phyloP scores from a whole-genome alignment of 2,888 invertebrate species.

The Ditula angustiorana region DNA sequence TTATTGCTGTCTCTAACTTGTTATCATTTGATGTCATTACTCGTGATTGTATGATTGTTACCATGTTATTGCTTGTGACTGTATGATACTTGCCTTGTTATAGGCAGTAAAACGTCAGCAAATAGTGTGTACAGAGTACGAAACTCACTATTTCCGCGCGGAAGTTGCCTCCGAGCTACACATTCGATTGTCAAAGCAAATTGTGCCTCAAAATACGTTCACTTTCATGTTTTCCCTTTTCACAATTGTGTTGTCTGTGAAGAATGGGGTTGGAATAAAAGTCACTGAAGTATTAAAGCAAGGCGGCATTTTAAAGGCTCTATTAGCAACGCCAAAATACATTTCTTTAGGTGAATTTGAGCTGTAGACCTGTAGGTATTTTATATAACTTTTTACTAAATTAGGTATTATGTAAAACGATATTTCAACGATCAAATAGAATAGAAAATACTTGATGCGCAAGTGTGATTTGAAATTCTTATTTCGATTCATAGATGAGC shows the following conservation, averaged over 20 bases:
- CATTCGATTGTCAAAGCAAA: constrained; percentile 40
- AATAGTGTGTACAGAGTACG: constrained; percentile 24
- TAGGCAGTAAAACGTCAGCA: background rate
- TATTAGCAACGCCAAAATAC: background rate
- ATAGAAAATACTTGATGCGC: no score
- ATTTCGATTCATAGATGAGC: no score
- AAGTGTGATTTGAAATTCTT: no score
- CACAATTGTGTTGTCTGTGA: constrained; percentile 19
- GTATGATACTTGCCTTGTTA: background rate
- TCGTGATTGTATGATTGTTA: no score
- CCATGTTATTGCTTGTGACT: no score
- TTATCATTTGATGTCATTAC: no score
- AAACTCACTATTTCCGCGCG: constrained; percentile 24
- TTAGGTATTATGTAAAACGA: no score
- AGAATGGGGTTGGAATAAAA: constrained; percentile 26
- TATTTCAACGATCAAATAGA: no score
- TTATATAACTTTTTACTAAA: no score
- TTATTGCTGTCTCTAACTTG: no score
- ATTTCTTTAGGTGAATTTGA: background rate
- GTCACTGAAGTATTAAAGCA: background rate
- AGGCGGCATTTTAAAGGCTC: constrained; percentile 7
- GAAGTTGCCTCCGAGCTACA: constrained; percentile 25
- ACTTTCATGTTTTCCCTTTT: constrained; percentile 40
- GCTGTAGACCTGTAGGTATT: no score
- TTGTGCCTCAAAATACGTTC: constrained; percentile 38